Base-by-base conservation (phyloP, 2,888 invertebrate genomes). In the Tiliacea aurago region DNA sequence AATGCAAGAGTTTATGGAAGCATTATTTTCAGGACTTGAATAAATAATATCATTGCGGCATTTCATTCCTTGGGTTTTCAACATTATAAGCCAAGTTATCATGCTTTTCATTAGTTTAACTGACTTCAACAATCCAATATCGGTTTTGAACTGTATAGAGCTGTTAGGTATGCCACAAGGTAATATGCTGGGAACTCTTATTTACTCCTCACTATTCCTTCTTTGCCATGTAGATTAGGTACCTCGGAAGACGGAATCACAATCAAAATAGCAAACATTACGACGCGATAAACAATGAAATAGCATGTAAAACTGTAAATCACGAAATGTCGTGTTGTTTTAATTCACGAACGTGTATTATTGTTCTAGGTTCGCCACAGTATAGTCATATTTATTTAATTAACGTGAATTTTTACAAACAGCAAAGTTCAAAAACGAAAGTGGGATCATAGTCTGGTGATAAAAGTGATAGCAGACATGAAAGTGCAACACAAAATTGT, bases 351-450 rank as follows among this genome's bases (percentile, higher is more conserved):
- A 66, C 56, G 23, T 62, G 72, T 73, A 72, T 63, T 69, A 76
- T 74, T 80, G 80, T 77, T 80, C 77, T 83, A 77, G 83, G 81
- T 80, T 80, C 73, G 62, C 45, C 66, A 51, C 51, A 33, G 20
- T 6, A 41, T 4, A 43, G 15, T 68, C 53, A 70, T 80, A 78
- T 70, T 68, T 61, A 78, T 49, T 70, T 58, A 73, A 83, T 72
- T 77, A 45, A 73, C 15, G 37, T 49, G 18, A 76, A 68, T 49
- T n/a, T 81, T 23, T 9, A 28, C 18, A 72, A 58, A 70, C 72
- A 62, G 10, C 55, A 78, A 58, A 74, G 81, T 53, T 81, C 64
- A 78, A 70, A 70, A 78, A 61, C 67, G n/a, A 20, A 4, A 58
- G 11, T 37, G 20, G 66, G 41, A 71, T 58, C 15, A 66, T 11